phyloP scores from a whole-genome alignment of 2,113 vertebrate genomes.

The Osmerus mordax region DNA sequence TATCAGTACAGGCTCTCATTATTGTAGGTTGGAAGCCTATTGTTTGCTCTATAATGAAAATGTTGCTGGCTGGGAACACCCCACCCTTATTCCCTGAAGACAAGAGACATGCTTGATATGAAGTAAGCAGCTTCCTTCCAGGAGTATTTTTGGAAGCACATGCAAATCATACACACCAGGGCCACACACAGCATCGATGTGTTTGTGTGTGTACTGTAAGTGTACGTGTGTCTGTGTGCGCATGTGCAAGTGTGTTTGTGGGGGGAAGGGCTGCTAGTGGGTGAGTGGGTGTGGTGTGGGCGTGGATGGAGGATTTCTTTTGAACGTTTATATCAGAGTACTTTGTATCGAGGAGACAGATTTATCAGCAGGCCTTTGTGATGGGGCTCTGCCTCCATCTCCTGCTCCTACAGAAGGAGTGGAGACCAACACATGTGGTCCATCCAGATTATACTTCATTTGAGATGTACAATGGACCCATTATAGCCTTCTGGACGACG shows the following conservation, averaged over 20 bases:
- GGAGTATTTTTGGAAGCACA: slow-evolving; percentile 47
- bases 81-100: slow-evolving; percentile 55
- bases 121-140: slow-evolving; percentile 41
- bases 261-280: slow-evolving; percentile 7
- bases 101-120: slow-evolving; percentile 43
- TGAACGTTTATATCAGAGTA: slow-evolving; percentile 10
- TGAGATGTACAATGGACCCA: slow-evolving; percentile 56
- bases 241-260: slow-evolving; percentile 14
- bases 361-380: slow-evolving; percentile 70
- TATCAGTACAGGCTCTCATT: too few species aligned
- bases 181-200: background rate
- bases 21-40: too few species aligned
- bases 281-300: slow-evolving; percentile 19
- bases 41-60: background rate
- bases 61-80: slow-evolving; percentile 18
- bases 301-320: too few species aligned
- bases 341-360: slow-evolving; percentile 59
- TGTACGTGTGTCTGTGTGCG: background rate
- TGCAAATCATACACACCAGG: slow-evolving; percentile 38
- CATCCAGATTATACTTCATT: slow-evolving; percentile 64
- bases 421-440: slow-evolving; percentile 61
- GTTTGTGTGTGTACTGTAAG: slow-evolving; percentile 11
- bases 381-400: slow-evolving; percentile 35
- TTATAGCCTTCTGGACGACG: slow-evolving; percentile 48
- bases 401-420: slow-evolving; percentile 45